Evolutionary conservation across 2,797 vertebrate species (phyloP).

Genomic region (Nothura maculosa): DNA sequence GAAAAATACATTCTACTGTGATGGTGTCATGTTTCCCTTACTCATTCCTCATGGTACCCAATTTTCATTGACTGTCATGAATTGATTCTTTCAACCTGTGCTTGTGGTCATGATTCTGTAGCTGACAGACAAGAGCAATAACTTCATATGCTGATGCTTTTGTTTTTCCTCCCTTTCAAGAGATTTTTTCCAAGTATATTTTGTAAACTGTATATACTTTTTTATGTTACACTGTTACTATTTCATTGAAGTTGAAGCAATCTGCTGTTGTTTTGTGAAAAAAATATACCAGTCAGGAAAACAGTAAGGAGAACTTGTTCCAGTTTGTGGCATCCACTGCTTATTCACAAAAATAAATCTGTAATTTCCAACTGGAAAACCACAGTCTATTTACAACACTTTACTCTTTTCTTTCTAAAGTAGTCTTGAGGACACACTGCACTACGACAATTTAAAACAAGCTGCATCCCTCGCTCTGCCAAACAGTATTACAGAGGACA

Average conservation of each 20-base stretch:
- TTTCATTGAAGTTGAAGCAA: neutral
- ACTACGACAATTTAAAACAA: constrained; percentile 11
- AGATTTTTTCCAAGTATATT: neutral
- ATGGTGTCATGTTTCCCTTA: neutral
- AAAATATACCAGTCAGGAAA: neutral
- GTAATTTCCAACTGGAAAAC: neutral
- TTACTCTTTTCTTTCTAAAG: constrained; percentile 18
- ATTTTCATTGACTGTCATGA: neutral
- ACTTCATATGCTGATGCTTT: neutral
- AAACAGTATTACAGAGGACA: neutral
- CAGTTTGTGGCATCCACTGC: neutral
- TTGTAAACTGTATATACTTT: neutral
- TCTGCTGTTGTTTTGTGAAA: neutral
- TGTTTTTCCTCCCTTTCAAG: neutral
- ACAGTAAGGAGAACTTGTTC: neutral
- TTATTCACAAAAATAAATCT: neutral
- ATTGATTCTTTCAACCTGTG: neutral
- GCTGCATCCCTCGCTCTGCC: neutral
- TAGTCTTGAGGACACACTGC: neutral
- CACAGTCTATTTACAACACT: neutral
- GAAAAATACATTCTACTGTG: neutral
- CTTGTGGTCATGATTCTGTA: rapidly evolving
- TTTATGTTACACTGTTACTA: neutral
- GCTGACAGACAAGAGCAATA: neutral
- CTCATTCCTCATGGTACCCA: neutral